Conservation (phyloP, 2,888 invertebrate species). For the Argyra leucocephala region DNA sequence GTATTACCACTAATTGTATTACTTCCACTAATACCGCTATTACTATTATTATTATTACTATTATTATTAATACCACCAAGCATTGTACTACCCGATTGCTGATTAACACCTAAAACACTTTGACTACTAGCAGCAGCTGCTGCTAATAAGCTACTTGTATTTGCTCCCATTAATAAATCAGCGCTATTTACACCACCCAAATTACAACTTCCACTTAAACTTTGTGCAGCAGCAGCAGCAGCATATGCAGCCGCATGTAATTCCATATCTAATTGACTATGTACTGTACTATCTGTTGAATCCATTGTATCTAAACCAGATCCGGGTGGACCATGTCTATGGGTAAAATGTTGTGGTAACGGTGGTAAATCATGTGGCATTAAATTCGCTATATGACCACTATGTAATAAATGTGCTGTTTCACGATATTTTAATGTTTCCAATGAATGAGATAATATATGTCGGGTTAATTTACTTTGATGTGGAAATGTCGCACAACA, state of each 20-base stretch:
- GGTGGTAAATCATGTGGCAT: slow-evolving; percentile 37
- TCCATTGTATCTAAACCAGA: slow-evolving; percentile 34
- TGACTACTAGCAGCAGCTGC: slow-evolving; percentile 20
- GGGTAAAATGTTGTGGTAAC: slow-evolving; percentile 42
- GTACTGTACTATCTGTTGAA: slow-evolving; percentile 33
- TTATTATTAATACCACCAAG: slow-evolving; percentile 17
- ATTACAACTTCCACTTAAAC: slow-evolving; percentile 29
- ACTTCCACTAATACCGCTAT: slow-evolving; percentile 20
- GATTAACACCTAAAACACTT: slow-evolving; percentile 29
- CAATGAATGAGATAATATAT: slow-evolving; percentile 79
- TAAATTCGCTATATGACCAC: slow-evolving; percentile 54
- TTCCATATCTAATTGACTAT: slow-evolving; percentile 25
- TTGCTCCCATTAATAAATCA: slow-evolving; percentile 26
- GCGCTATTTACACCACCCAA: slow-evolving; percentile 46
- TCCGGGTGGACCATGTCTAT: slow-evolving; percentile 22
- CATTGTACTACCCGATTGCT: slow-evolving; percentile 19
- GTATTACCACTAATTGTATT: slow-evolving; percentile 42
- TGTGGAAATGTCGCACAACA: slow-evolving; percentile 81
- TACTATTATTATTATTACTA: slow-evolving; percentile 19
- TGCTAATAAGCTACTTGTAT: slow-evolving; percentile 1
- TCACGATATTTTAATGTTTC: slow-evolving; percentile 81
- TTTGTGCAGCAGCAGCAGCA: slow-evolving; percentile 32
- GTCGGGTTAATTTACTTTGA: slow-evolving; percentile 82
- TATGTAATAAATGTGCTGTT: slow-evolving; percentile 51
- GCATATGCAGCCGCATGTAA: slow-evolving; percentile 36